A percentile compares a stretch with the other conserved stretches of the same genome.
Evolutionary conservation across 2,888 invertebrate genomes (phyloP).

Genomic region (Drosophila atripex): DNA sequence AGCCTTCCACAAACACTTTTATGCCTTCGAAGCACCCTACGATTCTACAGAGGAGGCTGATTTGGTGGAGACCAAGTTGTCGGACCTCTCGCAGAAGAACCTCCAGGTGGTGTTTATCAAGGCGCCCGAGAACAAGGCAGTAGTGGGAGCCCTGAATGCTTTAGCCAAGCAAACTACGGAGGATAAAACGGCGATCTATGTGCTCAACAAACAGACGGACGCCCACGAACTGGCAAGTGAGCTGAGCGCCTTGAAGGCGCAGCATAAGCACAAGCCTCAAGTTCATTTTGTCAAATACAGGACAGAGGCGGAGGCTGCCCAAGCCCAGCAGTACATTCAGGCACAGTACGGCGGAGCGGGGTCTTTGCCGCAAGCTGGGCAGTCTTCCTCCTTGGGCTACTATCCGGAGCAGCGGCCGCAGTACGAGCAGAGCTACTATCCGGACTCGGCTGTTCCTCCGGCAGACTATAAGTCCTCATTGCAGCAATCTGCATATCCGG

Average conservation of each 20-base stretch:
- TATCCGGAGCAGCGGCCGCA: constrained; percentile 45
- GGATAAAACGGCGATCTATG: constrained; percentile 81
- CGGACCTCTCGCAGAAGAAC: constrained; percentile 64
- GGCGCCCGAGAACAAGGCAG: constrained; percentile 77
- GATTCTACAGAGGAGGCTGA: constrained; percentile 59
- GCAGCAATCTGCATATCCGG: constrained; percentile 18
- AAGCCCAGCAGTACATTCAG: constrained; percentile 75
- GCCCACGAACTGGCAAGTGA: constrained; percentile 71
- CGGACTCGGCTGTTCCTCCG: constrained; percentile 12
- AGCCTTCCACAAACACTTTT: constrained; percentile 73
- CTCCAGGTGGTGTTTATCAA: constrained; percentile 80
- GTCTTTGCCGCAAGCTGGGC: constrained; percentile 9
- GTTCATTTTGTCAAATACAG: constrained; percentile 80
- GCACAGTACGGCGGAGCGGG: constrained; percentile 57
- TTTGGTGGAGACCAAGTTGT: constrained; percentile 51
- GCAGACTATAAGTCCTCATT: constrained; percentile 9
- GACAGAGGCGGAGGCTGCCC: constrained; percentile 72
- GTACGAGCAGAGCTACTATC: constrained; percentile 26
- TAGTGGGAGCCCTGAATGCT: constrained; percentile 71
- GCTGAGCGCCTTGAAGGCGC: constrained; percentile 51
- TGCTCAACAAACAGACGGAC: constrained; percentile 80
- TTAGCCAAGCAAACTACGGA: constrained; percentile 74
- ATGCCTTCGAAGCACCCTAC: constrained; percentile 73
- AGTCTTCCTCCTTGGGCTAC: constrained; percentile 47
- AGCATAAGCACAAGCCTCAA: constrained; percentile 64